These are phyloP conservation scores for Stenodera caucasica DNA, from an alignment of 2,888 invertebrate genomes.

Conservation along the genomic window DNA sequence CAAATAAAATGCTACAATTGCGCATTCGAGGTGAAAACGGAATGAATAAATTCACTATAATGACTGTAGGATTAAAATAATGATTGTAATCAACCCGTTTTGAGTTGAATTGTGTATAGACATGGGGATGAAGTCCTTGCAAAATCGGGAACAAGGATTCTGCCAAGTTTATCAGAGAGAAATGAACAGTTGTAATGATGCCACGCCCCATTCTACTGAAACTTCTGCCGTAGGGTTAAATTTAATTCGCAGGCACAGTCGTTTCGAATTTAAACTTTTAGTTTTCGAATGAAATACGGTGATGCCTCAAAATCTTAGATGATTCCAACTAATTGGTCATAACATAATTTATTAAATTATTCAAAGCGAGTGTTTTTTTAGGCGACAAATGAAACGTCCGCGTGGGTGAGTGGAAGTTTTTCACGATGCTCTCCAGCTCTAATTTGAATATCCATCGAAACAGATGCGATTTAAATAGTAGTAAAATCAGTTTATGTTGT, in stretches of 20 bases:
- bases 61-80: conserved; percentile 40
- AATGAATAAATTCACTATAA: conserved; percentile 32
- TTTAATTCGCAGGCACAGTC: conserved; percentile 42
- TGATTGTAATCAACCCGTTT: conserved; percentile 38
- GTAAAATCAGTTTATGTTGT: conserved; percentile 7
- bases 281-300: conserved; percentile 42
- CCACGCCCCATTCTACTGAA: conserved; percentile 29
- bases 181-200: conserved; percentile 39
- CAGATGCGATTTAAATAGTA: conserved; percentile 5
- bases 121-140: neutral
- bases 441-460: neutral
- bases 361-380: conserved; percentile 28
- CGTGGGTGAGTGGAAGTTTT: neutral
- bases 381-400: too few species aligned
- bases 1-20: neutral
- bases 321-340: conserved; percentile 47
- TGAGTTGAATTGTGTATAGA: neutral
- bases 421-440: neutral
- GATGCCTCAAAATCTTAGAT: conserved; percentile 41
- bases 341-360: conserved; percentile 46
- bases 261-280: conserved; percentile 45
- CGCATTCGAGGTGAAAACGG: neutral
- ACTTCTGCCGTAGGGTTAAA: conserved; percentile 35
- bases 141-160: conserved; percentile 38
- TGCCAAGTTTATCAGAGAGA: conserved; percentile 37